A percentile compares a stretch with the other conserved stretches of the same genome.
These are phyloP conservation scores for Chrysolina oricalcia DNA, from an alignment of 2,888 invertebrate species.

Conservation along the genomic window DNA sequence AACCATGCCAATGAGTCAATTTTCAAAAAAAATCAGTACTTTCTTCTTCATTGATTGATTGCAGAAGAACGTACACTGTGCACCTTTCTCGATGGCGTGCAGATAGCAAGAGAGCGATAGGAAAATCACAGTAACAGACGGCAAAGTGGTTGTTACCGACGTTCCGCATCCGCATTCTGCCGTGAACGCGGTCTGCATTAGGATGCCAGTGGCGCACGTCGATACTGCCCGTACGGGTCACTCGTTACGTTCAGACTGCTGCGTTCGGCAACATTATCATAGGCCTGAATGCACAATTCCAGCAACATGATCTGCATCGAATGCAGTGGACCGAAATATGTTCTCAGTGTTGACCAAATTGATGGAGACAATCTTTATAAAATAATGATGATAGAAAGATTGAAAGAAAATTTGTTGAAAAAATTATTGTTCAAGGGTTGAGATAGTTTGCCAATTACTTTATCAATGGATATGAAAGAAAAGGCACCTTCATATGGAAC, in stretches of 20 bases:
- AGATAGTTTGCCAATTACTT: no score
- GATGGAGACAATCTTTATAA: no score
- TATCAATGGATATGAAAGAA: no score
- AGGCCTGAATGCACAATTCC: neutral
- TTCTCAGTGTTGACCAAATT: neutral
- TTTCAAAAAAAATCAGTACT: no score
- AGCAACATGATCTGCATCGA: neutral
- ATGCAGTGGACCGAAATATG: neutral
- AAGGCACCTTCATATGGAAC: no score
- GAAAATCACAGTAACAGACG: constrained; percentile 22
- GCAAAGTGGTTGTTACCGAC: constrained; percentile 24
- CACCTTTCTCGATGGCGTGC: neutral
- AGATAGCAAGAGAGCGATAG: constrained; percentile 5
- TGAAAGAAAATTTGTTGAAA: no score
- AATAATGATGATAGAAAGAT: no score
- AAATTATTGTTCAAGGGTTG: no score
- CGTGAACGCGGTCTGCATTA: constrained; percentile 13
- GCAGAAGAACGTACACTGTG: neutral
- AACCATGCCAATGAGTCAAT: no score
- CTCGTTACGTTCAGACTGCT: neutral
- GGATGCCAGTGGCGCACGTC: constrained; percentile 13
- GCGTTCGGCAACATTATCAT: neutral
- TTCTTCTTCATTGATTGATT: no score
- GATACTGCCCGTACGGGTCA: neutral
- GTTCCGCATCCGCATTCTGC: constrained; percentile 20